These are phyloP conservation scores for Malaclemys terrapin DNA, from an alignment of 2,113 vertebrate species.

Conservation along the genomic window DNA sequence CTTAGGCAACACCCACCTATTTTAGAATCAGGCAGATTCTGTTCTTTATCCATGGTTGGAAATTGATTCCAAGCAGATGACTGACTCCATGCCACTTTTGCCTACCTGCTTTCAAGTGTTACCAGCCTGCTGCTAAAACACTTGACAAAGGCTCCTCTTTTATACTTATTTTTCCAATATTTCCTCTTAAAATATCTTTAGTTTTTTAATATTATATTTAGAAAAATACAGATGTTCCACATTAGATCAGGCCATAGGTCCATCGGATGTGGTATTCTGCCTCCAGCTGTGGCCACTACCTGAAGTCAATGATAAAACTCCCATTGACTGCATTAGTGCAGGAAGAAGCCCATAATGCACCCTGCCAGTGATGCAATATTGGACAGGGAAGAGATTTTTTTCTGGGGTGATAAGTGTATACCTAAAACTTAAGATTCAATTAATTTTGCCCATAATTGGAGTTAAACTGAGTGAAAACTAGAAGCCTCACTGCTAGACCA, in stretches of 20 bases:
- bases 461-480: not conserved
- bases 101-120: not conserved
- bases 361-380: not conserved
- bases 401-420: not conserved
- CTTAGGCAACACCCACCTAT: not conserved
- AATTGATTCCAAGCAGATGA: not conserved
- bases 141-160: not conserved
- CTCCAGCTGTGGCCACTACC: not conserved
- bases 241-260: not conserved
- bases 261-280: not conserved
- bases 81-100: not conserved
- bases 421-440: not conserved
- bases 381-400: not conserved
- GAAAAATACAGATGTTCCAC: not conserved
- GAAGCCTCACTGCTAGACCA: not conserved
- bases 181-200: not conserved
- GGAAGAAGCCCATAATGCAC: not conserved
- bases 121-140: not conserved
- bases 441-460: not conserved
- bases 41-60: not conserved
- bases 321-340: not conserved
- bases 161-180: not conserved
- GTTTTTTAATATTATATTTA: not conserved
- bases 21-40: not conserved
- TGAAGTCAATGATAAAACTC: not conserved